phyloP scores from a whole-genome alignment of 2,113 vertebrate genomes.

The Atlantisia rogersi region DNA sequence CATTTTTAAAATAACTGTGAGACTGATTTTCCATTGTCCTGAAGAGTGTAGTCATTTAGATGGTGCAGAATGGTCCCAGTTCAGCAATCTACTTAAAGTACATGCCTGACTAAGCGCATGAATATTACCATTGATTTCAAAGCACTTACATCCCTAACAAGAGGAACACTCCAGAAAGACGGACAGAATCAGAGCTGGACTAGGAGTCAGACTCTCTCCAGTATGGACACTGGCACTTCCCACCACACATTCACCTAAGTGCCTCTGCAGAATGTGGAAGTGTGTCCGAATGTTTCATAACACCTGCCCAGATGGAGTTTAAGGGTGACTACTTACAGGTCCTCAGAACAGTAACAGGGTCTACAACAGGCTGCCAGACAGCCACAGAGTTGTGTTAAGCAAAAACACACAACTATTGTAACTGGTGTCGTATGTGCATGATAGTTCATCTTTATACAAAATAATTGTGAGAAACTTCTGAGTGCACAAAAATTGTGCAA shows the following conservation, averaged over 20 bases:
- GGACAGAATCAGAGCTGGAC: background rate
- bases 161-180: background rate
- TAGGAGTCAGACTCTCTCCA: background rate
- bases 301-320: background rate
- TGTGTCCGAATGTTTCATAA: fast-evolving
- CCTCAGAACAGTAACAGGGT: background rate
- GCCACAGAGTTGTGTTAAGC: background rate
- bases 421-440: background rate
- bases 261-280: background rate
- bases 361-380: background rate
- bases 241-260: fast-evolving
- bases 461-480: background rate
- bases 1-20: slow-evolving; percentile 16
- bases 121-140: background rate
- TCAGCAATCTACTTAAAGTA: slow-evolving; percentile 20
- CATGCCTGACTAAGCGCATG: background rate
- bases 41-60: background rate
- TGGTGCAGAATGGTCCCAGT: slow-evolving; percentile 16
- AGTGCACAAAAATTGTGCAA: background rate
- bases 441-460: fast-evolving
- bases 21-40: slow-evolving; percentile 39
- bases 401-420: background rate
- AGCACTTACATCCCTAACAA: background rate
- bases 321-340: background rate
- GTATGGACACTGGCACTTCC: background rate